Percentiles rank a stretch among this genome's conserved stretches.
Conservation (phyloP, 2,113 vertebrate species). For the Echinops telfairi region DNA sequence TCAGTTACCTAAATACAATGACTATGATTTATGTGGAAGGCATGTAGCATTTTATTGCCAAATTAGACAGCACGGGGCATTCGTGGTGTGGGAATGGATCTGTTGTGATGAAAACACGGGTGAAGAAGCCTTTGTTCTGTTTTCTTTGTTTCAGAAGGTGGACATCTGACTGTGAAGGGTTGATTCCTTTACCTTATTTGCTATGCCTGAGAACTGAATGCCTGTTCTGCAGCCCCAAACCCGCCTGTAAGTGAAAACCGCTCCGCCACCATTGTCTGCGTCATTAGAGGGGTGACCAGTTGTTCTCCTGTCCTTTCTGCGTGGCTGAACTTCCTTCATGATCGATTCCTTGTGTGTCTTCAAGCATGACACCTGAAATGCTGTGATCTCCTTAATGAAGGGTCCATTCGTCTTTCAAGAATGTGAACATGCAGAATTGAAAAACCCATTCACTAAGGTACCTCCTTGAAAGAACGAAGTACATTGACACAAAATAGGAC, state of each 20-base stretch:
- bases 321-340: constrained; percentile 81
- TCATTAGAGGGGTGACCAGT: constrained; percentile 77
- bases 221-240: constrained; percentile 63
- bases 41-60: background rate
- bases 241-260: constrained; percentile 41
- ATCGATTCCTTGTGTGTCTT: constrained; percentile 82
- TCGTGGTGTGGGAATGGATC: background rate
- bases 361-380: constrained; percentile 81
- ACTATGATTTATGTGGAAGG: constrained; percentile 26
- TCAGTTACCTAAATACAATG: constrained; percentile 12
- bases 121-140: background rate
- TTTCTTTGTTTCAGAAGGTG: background rate
- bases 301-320: constrained; percentile 81
- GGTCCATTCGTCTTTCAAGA: constrained; percentile 82
- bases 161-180: background rate
- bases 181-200: constrained; percentile 65
- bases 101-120: background rate
- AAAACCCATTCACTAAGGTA: constrained; percentile 73
- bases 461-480: constrained; percentile 74
- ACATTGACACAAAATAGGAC: constrained; percentile 59
- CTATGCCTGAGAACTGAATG: constrained; percentile 71
- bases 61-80: constrained; percentile 9
- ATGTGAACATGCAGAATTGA: constrained; percentile 78
- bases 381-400: constrained; percentile 83
- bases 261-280: constrained; percentile 62